Percentiles rank a stretch among this genome's conserved stretches.
These are phyloP conservation scores for Pteromalus puparum DNA, from an alignment of 1,140 invertebrate species.

Conservation along the genomic window DNA sequence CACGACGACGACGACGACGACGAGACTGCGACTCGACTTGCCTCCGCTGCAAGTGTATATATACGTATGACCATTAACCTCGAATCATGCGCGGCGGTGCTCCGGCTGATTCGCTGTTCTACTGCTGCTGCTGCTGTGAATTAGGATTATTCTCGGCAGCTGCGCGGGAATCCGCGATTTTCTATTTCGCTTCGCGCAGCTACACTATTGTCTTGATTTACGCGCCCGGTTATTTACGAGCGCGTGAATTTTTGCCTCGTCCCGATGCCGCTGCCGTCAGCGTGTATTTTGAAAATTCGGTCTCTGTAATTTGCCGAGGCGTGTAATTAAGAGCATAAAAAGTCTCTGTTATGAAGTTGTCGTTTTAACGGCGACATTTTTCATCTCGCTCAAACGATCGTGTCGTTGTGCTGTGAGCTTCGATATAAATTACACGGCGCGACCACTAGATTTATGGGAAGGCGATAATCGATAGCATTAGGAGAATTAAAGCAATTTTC, in stretches of 20 bases:
- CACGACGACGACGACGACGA: background rate
- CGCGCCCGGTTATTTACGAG: background rate
- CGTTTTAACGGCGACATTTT: too few relatives aligned
- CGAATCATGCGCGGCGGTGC: conserved; percentile 50
- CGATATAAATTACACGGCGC: background rate
- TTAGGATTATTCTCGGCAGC: conserved; percentile 15
- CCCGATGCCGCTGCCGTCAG: background rate
- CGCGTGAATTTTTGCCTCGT: background rate
- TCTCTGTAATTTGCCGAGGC: background rate
- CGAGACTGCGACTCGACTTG: background rate
- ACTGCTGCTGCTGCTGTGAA: background rate
- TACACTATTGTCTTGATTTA: conserved; percentile 7
- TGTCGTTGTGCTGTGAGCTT: background rate
- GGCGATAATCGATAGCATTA: background rate
- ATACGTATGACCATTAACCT: conserved; percentile 59
- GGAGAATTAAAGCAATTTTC: background rate
- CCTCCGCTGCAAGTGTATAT: conserved; percentile 43
- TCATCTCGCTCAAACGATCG: background rate
- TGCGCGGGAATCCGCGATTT: background rate
- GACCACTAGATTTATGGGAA: background rate
- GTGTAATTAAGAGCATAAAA: too few relatives aligned
- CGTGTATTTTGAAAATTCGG: too few relatives aligned
- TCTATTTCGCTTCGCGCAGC: background rate
- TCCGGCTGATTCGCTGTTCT: background rate
- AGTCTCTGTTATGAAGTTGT: too few relatives aligned